phyloP scores from a whole-genome alignment of 2,797 vertebrate species.

The Lithobates pipiens region DNA sequence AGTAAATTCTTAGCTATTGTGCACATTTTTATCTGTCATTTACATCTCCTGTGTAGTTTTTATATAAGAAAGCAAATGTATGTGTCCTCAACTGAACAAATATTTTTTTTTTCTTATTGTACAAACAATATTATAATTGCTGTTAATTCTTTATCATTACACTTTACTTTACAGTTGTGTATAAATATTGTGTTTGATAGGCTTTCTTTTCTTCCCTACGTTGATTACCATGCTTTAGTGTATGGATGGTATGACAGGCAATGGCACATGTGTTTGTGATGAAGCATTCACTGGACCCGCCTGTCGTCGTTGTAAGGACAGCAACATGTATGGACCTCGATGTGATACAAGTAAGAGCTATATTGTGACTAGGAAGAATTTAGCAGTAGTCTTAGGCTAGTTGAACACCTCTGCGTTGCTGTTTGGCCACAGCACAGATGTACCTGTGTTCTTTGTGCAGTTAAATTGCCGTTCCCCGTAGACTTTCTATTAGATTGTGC shows the following conservation, averaged over 20 bases:
- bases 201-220: constrained; percentile 20
- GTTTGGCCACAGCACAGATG: no score
- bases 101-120: no score
- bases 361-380: not conserved
- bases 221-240: constrained; percentile 76
- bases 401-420: no score
- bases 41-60: no score
- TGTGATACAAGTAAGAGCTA: constrained; percentile 84
- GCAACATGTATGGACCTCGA: constrained; percentile 79
- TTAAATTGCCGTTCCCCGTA: no score
- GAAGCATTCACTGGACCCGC: constrained; percentile 82
- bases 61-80: no score
- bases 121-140: no score
- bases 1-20: no score
- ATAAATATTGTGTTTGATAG: not conserved
- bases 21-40: no score
- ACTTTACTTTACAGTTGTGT: not conserved
- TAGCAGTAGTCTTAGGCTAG: not conserved
- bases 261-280: constrained; percentile 84
- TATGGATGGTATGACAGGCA: constrained; percentile 81
- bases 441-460: no score
- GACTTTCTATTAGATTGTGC: no score
- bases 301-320: constrained; percentile 86
- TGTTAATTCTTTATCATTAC: not conserved
- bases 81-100: no score